Evolutionary conservation across 1,140 invertebrate species (phyloP).

Genomic region (Hirudo medicinalis): DNA sequence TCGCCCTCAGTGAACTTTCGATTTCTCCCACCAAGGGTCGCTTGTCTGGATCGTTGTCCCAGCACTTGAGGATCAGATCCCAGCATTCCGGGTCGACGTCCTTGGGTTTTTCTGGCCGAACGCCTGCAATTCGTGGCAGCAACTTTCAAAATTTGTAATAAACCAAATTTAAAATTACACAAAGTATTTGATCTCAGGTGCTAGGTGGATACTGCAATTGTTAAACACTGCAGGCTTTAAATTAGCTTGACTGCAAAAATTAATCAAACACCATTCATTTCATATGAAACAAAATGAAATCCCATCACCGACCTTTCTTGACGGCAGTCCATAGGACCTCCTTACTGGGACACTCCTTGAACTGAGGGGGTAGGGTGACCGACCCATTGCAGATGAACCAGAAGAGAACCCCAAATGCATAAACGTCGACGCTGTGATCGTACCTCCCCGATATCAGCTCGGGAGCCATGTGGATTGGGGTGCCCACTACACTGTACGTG

Average conservation of each 20-base stretch:
- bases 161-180: no score
- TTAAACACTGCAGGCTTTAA: neutral
- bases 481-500: conserved; percentile 57
- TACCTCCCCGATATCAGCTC: conserved; percentile 64
- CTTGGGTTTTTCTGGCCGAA: conserved; percentile 59
- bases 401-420: conserved; percentile 78
- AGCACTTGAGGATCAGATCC: conserved; percentile 71
- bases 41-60: conserved; percentile 59
- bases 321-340: conserved; percentile 75
- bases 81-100: conserved; percentile 67
- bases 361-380: conserved; percentile 61
- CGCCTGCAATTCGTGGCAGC: conserved; percentile 35
- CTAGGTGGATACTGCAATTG: neutral
- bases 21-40: conserved; percentile 66
- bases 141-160: conserved; percentile 10
- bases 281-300: neutral
- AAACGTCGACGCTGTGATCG: conserved; percentile 72
- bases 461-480: conserved; percentile 82
- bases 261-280: neutral
- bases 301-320: conserved; percentile 53
- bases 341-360: conserved; percentile 74
- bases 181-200: no score
- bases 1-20: conserved; percentile 47
- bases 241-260: no score
- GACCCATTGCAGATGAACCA: conserved; percentile 79